Evolutionary conservation across 35 echinoderm and acorn worm genomes (phyloP).

Genomic region (Acanthaster planci): DNA sequence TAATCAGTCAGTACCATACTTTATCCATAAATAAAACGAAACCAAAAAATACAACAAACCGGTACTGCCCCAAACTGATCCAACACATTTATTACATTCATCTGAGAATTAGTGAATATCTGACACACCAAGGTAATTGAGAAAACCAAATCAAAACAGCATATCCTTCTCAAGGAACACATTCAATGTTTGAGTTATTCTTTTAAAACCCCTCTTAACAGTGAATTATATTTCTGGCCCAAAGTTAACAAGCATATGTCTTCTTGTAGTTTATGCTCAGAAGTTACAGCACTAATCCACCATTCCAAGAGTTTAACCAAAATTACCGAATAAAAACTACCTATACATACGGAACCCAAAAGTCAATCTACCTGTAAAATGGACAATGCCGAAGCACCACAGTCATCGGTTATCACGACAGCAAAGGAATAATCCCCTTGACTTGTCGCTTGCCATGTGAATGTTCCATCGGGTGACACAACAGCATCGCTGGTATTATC

Average conservation of each 20-base stretch:
- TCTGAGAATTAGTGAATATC: too few species aligned
- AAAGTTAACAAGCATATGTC: background rate
- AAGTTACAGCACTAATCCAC: background rate
- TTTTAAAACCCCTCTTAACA: too few species aligned
- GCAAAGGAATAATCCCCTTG: constrained; percentile 44
- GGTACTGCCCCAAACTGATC: too few species aligned
- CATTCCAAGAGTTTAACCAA: background rate
- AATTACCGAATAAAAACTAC: background rate
- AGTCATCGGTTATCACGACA: constrained; percentile 50
- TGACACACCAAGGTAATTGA: too few species aligned
- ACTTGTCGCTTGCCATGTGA: constrained; percentile 40
- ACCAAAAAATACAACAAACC: too few species aligned
- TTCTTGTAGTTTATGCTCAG: background rate
- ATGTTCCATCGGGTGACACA: constrained; percentile 36
- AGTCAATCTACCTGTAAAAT: constrained; percentile 27
- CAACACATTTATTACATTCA: too few species aligned
- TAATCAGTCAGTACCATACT: too few species aligned
- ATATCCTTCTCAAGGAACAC: too few species aligned
- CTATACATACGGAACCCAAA: background rate
- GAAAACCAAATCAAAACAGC: too few species aligned
- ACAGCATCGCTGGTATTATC: background rate
- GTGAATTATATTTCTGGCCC: too few species aligned
- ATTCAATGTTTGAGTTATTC: too few species aligned
- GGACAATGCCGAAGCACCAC: constrained; percentile 33
- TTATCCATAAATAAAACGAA: too few species aligned